These are phyloP conservation scores for Champsocephalus gunnari DNA, from an alignment of 2,797 vertebrate species.

Conservation along the genomic window DNA sequence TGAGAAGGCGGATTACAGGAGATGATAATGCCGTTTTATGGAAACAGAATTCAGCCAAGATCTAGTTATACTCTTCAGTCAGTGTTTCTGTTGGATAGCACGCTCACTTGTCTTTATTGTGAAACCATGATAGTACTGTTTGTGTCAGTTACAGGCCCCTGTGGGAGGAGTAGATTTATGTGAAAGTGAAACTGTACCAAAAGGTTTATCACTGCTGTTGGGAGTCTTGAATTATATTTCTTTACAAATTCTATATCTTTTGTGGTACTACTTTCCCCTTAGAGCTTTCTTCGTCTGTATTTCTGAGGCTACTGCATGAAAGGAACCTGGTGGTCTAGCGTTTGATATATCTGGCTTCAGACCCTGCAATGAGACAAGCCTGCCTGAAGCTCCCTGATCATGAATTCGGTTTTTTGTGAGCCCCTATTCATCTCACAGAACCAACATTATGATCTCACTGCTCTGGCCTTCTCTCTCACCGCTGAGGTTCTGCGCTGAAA, in stretches of 20 bases:
- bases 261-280: constrained; percentile 8
- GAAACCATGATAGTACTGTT: neutral
- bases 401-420: constrained; percentile 37
- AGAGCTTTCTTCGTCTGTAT: constrained; percentile 9
- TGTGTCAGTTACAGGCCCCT: neutral
- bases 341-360: constrained; percentile 47
- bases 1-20: too few species aligned
- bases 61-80: neutral
- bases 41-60: too few species aligned
- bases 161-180: neutral
- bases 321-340: constrained; percentile 25
- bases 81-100: neutral
- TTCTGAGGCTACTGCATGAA: constrained; percentile 33
- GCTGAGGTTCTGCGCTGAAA: constrained; percentile 58
- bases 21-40: too few species aligned
- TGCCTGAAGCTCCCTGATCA: constrained; percentile 40
- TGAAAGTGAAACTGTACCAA: neutral
- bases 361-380: constrained; percentile 31
- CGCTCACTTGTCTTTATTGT: neutral
- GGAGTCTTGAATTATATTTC: neutral
- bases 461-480: constrained; percentile 48
- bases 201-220: constrained; percentile 12
- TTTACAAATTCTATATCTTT: neutral
- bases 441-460: constrained; percentile 69
- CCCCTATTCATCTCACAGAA: constrained; percentile 69